phyloP scores from a whole-genome alignment of 2,888 invertebrate species.

The Yponomeuta malinellus region DNA sequence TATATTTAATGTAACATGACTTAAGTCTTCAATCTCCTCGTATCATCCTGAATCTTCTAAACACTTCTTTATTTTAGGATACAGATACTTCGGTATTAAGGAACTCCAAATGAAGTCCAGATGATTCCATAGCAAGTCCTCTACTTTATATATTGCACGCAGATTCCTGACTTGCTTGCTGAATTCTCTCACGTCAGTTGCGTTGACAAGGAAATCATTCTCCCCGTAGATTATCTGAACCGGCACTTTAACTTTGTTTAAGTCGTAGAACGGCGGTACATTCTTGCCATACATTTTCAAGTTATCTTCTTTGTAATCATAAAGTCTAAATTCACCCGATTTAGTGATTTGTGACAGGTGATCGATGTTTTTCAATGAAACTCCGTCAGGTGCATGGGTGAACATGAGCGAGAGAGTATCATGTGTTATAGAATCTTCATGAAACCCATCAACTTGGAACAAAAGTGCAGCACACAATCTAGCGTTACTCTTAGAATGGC shows the following conservation, averaged over 20 bases:
- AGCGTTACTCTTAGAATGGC: background rate
- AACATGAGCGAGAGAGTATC: background rate
- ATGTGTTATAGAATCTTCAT: background rate
- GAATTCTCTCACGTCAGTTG: background rate
- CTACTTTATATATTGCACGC: background rate
- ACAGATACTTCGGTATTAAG: slow-evolving; percentile 8
- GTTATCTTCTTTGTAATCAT: slow-evolving; percentile 8
- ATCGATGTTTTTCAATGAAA: background rate
- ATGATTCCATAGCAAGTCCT: slow-evolving; percentile 4
- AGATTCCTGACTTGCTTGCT: background rate
- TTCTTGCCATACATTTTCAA: background rate
- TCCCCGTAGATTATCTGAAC: slow-evolving; percentile 1
- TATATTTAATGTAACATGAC: too few relatives aligned
- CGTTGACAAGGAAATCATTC: background rate
- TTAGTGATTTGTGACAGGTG: background rate
- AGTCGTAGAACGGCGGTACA: background rate
- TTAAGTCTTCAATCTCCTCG: too few relatives aligned
- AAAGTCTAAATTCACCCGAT: background rate
- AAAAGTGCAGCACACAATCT: background rate
- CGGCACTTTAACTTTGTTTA: background rate
- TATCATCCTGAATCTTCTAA: background rate
- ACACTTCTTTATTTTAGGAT: slow-evolving; percentile 6
- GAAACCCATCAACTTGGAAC: background rate
- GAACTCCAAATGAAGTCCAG: slow-evolving; percentile 6
- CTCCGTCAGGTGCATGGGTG: background rate